A percentile compares a stretch with the other conserved stretches of the same genome.
These are phyloP conservation scores for Coregonus sp. DNA, from an alignment of 2,797 vertebrate genomes.

Conservation along the genomic window DNA sequence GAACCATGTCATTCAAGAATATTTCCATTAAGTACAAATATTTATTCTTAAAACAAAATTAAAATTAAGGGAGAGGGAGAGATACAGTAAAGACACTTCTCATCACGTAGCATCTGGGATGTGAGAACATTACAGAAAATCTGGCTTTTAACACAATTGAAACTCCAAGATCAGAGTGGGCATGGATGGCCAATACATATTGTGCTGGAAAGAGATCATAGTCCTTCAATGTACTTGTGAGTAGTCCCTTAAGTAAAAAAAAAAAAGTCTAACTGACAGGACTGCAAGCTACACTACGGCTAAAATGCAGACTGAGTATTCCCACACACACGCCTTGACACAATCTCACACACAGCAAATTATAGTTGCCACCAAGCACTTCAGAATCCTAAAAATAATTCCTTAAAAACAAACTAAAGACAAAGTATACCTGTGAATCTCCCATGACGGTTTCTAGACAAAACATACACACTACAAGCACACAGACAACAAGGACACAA, in stretches of 20 bases:
- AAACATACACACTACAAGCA: slow-evolving; percentile 1
- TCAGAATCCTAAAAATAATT: slow-evolving; percentile 9
- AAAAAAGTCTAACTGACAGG: neutral
- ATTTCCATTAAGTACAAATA: slow-evolving; percentile 48
- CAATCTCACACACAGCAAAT: neutral
- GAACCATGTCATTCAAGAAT: slow-evolving; percentile 14
- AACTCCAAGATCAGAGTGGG: neutral
- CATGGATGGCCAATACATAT: neutral
- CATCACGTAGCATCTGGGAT: neutral
- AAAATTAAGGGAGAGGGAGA: neutral
- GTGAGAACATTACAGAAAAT: neutral
- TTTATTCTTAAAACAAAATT: slow-evolving; percentile 29
- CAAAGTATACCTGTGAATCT: neutral
- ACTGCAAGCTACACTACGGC: neutral
- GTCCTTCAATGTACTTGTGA: neutral
- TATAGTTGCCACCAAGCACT: neutral
- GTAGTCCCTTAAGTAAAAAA: neutral
- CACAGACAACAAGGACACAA: slow-evolving; percentile 2
- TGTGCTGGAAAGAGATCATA: neutral
- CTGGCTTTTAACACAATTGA: neutral
- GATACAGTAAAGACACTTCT: neutral
- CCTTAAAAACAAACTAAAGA: slow-evolving; percentile 12
- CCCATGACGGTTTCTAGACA: neutral
- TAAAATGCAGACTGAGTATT: neutral
- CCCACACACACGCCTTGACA: neutral